These are phyloP conservation scores for Mus spretus DNA, from an alignment of 2,797 vertebrate genomes.

Conservation along the genomic window DNA sequence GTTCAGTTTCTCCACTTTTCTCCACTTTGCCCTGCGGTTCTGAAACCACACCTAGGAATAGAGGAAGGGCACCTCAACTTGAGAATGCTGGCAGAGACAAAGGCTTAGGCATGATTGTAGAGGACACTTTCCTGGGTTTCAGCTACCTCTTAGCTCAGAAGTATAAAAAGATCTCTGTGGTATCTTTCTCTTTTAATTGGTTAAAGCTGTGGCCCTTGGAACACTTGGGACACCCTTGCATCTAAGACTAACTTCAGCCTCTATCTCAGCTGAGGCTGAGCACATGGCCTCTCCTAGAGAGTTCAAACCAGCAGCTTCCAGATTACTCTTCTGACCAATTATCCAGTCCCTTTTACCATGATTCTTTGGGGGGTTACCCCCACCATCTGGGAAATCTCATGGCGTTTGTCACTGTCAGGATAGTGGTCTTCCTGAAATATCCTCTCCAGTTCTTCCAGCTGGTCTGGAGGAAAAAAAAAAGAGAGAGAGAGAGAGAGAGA, in stretches of 20 bases:
- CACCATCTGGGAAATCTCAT: conserved; percentile 93
- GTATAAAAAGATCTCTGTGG: not conserved
- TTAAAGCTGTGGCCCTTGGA: rapidly evolving
- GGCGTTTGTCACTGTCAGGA: conserved; percentile 95
- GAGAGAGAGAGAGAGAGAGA: too few relatives aligned
- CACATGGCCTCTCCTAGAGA: not conserved
- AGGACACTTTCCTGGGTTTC: too few relatives aligned
- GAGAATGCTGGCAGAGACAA: not conserved
- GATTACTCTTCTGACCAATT: rapidly evolving
- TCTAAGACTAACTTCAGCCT: not conserved
- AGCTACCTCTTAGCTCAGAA: not conserved
- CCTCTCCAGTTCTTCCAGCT: conserved; percentile 94
- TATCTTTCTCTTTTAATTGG: not conserved
- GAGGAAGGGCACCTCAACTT: not conserved
- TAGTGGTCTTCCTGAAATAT: conserved; percentile 97
- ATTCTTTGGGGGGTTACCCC: conserved; percentile 97
- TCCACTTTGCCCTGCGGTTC: conserved; percentile 97
- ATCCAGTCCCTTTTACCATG: conserved; percentile 90
- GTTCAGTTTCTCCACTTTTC: conserved; percentile 90
- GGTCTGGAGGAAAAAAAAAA: conserved; percentile 88
- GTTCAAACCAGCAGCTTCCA: rapidly evolving
- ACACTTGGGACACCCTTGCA: not conserved
- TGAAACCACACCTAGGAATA: conserved; percentile 97
- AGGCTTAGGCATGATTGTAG: rapidly evolving
- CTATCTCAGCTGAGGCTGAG: not conserved